These are phyloP conservation scores for Bombus cullumanus DNA, from an alignment of 1,140 invertebrate genomes.

Conservation along the genomic window DNA sequence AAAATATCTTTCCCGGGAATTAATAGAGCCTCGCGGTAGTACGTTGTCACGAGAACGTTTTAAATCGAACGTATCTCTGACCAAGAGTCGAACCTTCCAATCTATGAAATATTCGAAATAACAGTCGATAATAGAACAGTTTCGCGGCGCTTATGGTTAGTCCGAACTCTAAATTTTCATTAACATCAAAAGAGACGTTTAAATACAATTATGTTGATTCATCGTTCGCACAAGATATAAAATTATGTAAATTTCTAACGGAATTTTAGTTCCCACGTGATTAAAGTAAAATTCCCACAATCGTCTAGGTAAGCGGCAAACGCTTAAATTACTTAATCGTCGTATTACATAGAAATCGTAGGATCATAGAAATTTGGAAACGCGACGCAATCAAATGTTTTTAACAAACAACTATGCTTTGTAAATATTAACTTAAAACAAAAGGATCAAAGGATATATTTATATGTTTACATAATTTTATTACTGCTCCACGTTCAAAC, in stretches of 20 bases:
- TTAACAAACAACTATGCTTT: too few relatives aligned
- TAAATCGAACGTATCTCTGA: background rate
- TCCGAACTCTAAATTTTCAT: background rate
- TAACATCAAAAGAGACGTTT: background rate
- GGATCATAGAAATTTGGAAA: too few relatives aligned
- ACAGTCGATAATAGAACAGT: background rate
- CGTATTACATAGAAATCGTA: too few relatives aligned
- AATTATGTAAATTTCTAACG: background rate
- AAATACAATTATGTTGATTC: background rate
- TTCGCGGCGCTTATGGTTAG: too few relatives aligned
- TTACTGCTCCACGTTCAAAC: too few relatives aligned
- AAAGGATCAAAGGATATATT: too few relatives aligned
- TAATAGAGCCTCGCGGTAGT: background rate
- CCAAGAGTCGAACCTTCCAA: background rate
- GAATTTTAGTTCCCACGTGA: too few relatives aligned
- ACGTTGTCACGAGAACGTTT: background rate
- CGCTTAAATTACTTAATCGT: too few relatives aligned
- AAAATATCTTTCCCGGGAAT: background rate
- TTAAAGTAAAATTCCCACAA: background rate
- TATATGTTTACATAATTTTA: too few relatives aligned
- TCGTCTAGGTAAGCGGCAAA: too few relatives aligned
- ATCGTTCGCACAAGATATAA: background rate
- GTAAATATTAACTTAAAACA: too few relatives aligned
- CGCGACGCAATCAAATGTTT: too few relatives aligned
- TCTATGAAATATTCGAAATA: background rate